Evolutionary conservation across 2,113 vertebrate genomes (phyloP).

Genomic region (Hippolais icterina): DNA sequence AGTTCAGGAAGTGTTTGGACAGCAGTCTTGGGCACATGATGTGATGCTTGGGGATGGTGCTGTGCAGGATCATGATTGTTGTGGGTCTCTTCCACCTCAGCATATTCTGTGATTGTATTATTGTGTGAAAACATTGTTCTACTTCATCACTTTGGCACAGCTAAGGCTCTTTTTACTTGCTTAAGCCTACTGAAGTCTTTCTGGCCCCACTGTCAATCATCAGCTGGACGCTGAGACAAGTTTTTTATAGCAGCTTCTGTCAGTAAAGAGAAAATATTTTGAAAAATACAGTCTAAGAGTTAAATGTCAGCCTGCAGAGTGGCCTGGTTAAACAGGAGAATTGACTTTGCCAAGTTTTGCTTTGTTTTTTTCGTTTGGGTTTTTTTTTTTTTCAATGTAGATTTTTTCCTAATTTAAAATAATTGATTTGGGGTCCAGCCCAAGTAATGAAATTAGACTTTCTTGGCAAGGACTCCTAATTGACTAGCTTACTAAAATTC

Average conservation of each 20-base stretch:
- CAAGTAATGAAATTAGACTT: constrained; percentile 28
- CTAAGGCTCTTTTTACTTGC: background rate
- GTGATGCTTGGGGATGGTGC: too few relatives aligned
- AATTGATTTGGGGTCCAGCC: background rate
- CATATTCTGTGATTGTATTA: background rate
- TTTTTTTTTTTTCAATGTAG: background rate
- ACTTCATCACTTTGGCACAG: background rate
- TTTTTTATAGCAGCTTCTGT: constrained; percentile 47
- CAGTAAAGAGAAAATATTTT: constrained; percentile 54
- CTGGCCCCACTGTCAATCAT: constrained; percentile 29
- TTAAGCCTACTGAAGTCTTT: constrained; percentile 3
- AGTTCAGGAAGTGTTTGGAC: background rate
- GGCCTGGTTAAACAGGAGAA: constrained; percentile 8
- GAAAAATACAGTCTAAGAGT: constrained; percentile 29
- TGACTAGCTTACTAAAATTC: background rate
- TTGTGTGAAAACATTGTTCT: background rate
- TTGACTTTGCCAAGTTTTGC: background rate
- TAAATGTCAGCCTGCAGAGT: constrained; percentile 1
- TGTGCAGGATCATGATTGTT: background rate
- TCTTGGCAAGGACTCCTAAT: background rate
- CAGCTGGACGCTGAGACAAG: background rate
- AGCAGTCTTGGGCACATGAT: background rate
- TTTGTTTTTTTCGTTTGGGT: background rate
- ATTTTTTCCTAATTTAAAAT: background rate
- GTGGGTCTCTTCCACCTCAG: background rate